These are phyloP conservation scores for Tachina grossa DNA, from an alignment of 2,888 invertebrate species.

Conservation along the genomic window DNA sequence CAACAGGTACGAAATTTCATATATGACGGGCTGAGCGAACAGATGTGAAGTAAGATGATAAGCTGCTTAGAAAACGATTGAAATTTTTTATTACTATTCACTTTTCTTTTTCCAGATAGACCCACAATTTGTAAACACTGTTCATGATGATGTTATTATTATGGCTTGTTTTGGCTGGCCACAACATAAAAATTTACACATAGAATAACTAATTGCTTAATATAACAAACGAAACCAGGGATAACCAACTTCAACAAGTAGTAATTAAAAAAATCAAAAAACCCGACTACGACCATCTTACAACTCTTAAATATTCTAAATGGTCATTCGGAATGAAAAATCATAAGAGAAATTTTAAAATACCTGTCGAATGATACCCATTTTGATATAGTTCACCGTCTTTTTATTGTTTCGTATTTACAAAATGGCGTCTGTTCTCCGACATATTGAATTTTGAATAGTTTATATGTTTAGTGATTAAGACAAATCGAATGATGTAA, in stretches of 20 bases:
- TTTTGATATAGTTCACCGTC: too few relatives aligned
- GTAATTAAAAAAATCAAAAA: neutral
- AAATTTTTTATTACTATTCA: conserved; percentile 14
- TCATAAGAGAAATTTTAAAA: too few relatives aligned
- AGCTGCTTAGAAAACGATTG: conserved; percentile 26
- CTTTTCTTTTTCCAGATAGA: conserved; percentile 28
- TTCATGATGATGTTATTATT: conserved; percentile 21
- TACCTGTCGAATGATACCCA: too few relatives aligned
- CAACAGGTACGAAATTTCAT: neutral
- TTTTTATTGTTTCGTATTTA: too few relatives aligned
- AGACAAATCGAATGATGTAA: too few relatives aligned
- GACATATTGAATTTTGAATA: too few relatives aligned
- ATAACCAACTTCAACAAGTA: neutral
- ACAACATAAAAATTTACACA: neutral
- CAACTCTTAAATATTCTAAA: too few relatives aligned
- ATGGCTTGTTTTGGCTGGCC: neutral
- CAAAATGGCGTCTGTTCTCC: too few relatives aligned
- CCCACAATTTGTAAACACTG: conserved; percentile 30
- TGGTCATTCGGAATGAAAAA: too few relatives aligned
- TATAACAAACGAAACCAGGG: neutral
- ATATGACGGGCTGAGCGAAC: neutral
- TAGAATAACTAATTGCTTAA: conserved; percentile 22
- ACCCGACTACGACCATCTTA: neutral
- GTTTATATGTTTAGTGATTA: too few relatives aligned
- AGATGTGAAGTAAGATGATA: neutral